A percentile compares a stretch with the other conserved stretches of the same genome.
Evolutionary conservation across 2,888 invertebrate genomes (phyloP).

Genomic region (Eupithecia vulgata): DNA sequence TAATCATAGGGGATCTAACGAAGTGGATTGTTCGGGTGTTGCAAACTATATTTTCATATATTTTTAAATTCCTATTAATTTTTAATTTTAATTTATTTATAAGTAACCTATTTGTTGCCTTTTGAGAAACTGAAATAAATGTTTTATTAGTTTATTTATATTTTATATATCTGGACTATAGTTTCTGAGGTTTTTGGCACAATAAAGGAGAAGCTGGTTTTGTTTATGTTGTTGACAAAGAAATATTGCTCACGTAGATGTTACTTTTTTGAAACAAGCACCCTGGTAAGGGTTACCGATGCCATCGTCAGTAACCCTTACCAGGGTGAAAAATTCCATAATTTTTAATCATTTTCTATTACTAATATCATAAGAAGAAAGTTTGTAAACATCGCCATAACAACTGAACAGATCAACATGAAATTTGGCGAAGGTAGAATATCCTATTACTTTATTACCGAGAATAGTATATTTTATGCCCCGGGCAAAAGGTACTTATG

Average conservation of each 20-base stretch:
- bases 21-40: background rate
- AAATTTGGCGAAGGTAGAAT: background rate
- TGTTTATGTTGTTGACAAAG: background rate
- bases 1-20: background rate
- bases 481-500: background rate
- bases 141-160: too few relatives aligned
- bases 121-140: too few relatives aligned
- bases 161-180: too few relatives aligned
- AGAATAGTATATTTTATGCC: background rate
- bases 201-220: background rate
- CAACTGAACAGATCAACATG: background rate
- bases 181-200: too few relatives aligned
- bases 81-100: too few relatives aligned
- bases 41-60: background rate
- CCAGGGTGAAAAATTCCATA: background rate
- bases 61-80: too few relatives aligned
- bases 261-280: background rate
- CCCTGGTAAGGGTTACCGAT: background rate
- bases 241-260: background rate
- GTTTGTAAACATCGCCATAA: background rate
- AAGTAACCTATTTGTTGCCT: too few relatives aligned
- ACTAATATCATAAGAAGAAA: too few relatives aligned
- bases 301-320: too few relatives aligned
- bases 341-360: background rate
- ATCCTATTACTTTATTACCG: background rate